Conservation (phyloP, 1,140 invertebrate genomes). For the Oncopeltus fasciatus region DNA sequence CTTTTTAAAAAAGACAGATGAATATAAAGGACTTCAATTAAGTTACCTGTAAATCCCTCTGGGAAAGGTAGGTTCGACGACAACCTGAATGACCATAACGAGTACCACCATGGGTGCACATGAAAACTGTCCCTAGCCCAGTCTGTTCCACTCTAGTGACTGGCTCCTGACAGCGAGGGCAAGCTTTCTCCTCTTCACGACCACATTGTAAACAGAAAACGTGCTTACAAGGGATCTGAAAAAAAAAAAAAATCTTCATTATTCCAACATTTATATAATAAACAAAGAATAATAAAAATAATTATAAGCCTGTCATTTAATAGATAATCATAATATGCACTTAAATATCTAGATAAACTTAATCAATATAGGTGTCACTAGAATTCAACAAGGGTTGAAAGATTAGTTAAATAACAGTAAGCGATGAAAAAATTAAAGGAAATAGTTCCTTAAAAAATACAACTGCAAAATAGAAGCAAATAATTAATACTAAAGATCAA, state of each 20-base stretch:
- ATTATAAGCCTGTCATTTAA: too few species aligned
- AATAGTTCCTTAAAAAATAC: too few species aligned
- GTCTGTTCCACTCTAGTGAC: constrained; percentile 83
- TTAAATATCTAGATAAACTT: too few species aligned
- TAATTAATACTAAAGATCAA: too few species aligned
- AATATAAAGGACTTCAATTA: too few species aligned
- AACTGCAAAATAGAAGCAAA: too few species aligned
- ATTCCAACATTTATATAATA: not conserved
- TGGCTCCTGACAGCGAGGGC: constrained; percentile 77
- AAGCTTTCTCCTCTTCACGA: constrained; percentile 68
- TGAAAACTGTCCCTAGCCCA: constrained; percentile 88
- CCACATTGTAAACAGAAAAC: constrained; percentile 88
- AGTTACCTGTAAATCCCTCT: constrained; percentile 56
- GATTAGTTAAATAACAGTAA: not conserved
- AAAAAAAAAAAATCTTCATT: constrained; percentile 18
- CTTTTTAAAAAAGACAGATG: constrained; percentile 4
- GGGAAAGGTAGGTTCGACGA: constrained; percentile 80
- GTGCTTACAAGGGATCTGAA: constrained; percentile 89
- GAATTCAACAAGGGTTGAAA: not conserved
- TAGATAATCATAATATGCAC: too few species aligned
- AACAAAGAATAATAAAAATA: not conserved
- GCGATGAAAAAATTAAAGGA: not conserved
- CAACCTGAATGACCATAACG: constrained; percentile 79
- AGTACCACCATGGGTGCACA: constrained; percentile 84
- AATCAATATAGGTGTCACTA: not conserved